Evolutionary conservation across 1,140 invertebrate species (phyloP).

Genomic region (Trachymyrmex cornetzi): DNA sequence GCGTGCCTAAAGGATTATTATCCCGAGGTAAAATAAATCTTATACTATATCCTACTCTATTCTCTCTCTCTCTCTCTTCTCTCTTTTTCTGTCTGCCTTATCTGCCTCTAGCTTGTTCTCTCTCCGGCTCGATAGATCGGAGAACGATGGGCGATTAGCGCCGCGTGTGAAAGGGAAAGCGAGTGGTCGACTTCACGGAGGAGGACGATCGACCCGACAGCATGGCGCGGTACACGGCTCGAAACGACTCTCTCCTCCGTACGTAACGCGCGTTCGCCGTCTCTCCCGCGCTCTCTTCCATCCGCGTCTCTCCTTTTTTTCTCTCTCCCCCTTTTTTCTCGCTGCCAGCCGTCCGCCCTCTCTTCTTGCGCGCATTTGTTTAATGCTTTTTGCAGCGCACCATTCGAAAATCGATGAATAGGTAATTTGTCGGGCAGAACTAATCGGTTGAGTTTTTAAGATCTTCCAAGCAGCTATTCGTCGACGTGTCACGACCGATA

Average conservation of each 20-base stretch:
- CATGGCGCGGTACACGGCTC: constrained; percentile 73
- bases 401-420: constrained; percentile 28
- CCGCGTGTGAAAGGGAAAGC: constrained; percentile 86
- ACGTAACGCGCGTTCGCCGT: constrained; percentile 76
- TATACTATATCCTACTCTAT: constrained; percentile 14
- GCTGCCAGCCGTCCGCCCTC: constrained; percentile 70
- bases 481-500: background rate
- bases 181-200: constrained; percentile 83
- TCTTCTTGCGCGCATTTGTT: constrained; percentile 61
- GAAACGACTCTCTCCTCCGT: constrained; percentile 81
- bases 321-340: constrained; percentile 67
- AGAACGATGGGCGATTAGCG: constrained; percentile 85
- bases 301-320: constrained; percentile 70
- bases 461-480: background rate
- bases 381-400: background rate
- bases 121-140: constrained; percentile 81
- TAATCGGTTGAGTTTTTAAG: background rate
- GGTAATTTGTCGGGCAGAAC: background rate
- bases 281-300: constrained; percentile 61
- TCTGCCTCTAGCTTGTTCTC: constrained; percentile 42
- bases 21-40: constrained; percentile 43
- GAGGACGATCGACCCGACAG: constrained; percentile 83
- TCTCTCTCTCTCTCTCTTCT: constrained; percentile 35
- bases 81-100: constrained; percentile 19
- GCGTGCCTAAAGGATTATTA: constrained; percentile 36